These are phyloP conservation scores for Ovibos moschatus DNA, from an alignment of 2,113 vertebrate species.

Conservation along the genomic window DNA sequence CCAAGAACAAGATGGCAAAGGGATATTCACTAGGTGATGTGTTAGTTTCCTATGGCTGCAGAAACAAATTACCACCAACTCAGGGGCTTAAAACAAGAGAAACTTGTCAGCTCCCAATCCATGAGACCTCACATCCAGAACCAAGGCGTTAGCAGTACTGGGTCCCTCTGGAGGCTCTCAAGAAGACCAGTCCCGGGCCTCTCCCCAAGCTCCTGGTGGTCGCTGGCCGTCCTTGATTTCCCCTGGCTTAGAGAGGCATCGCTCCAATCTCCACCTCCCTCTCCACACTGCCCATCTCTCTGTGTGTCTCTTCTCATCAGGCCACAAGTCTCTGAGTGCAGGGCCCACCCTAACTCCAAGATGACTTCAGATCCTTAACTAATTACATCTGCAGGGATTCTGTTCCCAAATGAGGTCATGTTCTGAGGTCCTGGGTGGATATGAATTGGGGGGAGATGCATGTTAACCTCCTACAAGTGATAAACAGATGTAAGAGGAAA, in stretches of 20 bases:
- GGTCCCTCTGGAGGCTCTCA: neutral
- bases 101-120: neutral
- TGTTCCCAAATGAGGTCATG: neutral
- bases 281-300: neutral
- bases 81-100: neutral
- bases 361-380: neutral
- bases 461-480: neutral
- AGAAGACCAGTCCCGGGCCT: accelerated
- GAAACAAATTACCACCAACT: neutral
- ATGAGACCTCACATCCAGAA: neutral
- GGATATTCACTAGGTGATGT: neutral
- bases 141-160: neutral
- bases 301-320: neutral
- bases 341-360: neutral
- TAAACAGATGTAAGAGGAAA: neutral
- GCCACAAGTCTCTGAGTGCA: neutral
- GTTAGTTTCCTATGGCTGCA: neutral
- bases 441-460: neutral
- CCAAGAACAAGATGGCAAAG: neutral
- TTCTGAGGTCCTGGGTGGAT: neutral
- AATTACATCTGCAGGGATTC: neutral
- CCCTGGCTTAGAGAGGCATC: neutral
- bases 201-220: neutral
- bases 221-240: neutral
- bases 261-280: neutral